These are phyloP conservation scores for Drosophila algonquin DNA, from an alignment of 2,888 invertebrate genomes.

Conservation along the genomic window DNA sequence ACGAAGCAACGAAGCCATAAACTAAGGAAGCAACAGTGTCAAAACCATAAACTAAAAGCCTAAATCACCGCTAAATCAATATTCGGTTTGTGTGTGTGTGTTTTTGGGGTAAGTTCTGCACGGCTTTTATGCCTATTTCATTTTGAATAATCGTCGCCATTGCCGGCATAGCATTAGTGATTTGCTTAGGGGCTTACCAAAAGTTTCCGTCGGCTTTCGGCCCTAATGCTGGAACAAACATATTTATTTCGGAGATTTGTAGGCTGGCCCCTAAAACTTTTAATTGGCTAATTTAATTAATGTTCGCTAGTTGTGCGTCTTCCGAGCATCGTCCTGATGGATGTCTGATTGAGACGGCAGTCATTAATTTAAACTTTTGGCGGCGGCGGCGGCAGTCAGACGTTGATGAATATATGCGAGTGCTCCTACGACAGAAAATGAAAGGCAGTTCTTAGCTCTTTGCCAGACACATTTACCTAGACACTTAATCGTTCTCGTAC, in stretches of 20 bases:
- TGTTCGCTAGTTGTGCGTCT: slow-evolving; percentile 17
- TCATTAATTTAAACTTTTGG: slow-evolving; percentile 27
- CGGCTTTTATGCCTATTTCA: slow-evolving; percentile 3
- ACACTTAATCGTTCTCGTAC: background rate
- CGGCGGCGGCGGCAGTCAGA: too few species aligned
- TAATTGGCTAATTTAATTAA: slow-evolving; percentile 57
- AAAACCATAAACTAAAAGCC: slow-evolving; percentile 35
- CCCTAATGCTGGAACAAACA: slow-evolving; percentile 19
- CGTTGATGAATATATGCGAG: slow-evolving; percentile 24
- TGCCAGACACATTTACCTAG: background rate
- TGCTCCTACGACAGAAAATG: too few species aligned
- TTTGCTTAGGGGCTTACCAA: slow-evolving; percentile 5
- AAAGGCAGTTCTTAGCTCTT: background rate
- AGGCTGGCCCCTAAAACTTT: slow-evolving; percentile 23
- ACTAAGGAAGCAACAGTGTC: slow-evolving; percentile 52
- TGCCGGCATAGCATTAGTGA: slow-evolving; percentile 3
- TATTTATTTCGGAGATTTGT: slow-evolving; percentile 19
- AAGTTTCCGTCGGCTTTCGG: slow-evolving; percentile 37
- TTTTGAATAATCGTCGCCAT: slow-evolving; percentile 15
- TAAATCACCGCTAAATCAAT: slow-evolving; percentile 43
- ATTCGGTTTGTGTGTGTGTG: slow-evolving; percentile 21
- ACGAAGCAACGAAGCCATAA: slow-evolving; percentile 7
- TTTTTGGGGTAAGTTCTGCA: slow-evolving; percentile 54
- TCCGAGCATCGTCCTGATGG: slow-evolving; percentile 11
- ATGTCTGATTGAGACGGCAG: slow-evolving; percentile 10